A percentile compares a stretch with the other conserved stretches of the same genome.
Conservation (phyloP, 2,888 invertebrate genomes). For the Nephrotoma flavescens region DNA sequence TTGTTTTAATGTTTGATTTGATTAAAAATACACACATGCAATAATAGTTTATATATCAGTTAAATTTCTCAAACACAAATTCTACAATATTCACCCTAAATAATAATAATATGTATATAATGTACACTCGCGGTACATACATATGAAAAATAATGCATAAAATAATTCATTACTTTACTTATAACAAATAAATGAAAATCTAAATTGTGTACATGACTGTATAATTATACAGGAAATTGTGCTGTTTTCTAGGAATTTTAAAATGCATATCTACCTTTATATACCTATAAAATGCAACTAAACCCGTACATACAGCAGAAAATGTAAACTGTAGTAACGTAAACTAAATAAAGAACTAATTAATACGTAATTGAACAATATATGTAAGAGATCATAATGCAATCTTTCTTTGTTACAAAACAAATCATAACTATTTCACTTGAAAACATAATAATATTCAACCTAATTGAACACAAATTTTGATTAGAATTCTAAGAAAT, state of each 20-base stretch:
- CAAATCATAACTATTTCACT: background rate
- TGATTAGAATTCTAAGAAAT: background rate
- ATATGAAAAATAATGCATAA: background rate
- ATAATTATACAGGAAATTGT: constrained; percentile 3
- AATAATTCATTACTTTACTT: background rate
- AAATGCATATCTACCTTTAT: background rate
- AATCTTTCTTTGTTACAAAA: background rate
- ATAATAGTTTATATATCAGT: background rate
- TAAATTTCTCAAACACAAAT: background rate
- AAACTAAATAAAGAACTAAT: background rate
- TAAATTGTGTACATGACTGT: background rate
- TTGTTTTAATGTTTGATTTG: background rate
- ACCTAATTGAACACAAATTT: background rate
- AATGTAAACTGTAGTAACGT: background rate
- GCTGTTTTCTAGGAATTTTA: constrained; percentile 1
- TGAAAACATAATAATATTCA: background rate
- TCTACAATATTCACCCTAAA: background rate
- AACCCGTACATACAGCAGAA: background rate
- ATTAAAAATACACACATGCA: background rate
- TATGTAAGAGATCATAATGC: background rate
- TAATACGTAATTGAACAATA: background rate
- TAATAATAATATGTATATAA: background rate
- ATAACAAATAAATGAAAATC: background rate
- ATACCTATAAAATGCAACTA: background rate
- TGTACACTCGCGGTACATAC: background rate